A percentile compares a stretch with the other conserved stretches of the same genome.
Conservation (phyloP, 1,140 invertebrate species). For the Pygmarrhopalites habei region DNA sequence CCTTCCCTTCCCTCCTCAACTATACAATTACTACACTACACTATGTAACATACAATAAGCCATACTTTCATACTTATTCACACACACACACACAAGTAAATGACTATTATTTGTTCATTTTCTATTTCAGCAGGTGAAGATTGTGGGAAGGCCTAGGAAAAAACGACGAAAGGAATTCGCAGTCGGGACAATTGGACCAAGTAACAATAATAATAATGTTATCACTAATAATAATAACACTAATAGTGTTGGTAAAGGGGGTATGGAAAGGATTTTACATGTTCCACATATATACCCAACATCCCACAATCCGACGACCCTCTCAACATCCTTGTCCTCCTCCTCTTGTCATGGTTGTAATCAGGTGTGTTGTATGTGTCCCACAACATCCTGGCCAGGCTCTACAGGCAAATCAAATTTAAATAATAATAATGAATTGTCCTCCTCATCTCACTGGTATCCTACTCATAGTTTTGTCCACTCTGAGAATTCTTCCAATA, state of each 20-base stretch:
- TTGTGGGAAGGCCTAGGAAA: constrained; percentile 11
- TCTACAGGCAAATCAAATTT: too few relatives aligned
- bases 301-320: background rate
- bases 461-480: background rate
- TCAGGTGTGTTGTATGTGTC: background rate
- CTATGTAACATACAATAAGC: too few relatives aligned
- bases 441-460: constrained; percentile 10
- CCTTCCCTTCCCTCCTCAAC: background rate
- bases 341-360: background rate
- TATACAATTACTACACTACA: background rate
- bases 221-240: background rate
- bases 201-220: background rate
- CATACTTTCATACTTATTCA: too few relatives aligned
- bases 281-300: background rate
- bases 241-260: background rate
- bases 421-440: too few relatives aligned
- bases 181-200: background rate
- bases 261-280: background rate
- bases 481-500: background rate
- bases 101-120: too few relatives aligned
- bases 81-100: too few relatives aligned
- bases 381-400: background rate
- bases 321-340: background rate
- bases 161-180: constrained; percentile 2
- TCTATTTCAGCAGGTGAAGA: constrained; percentile 3